These are phyloP conservation scores for Tauraco erythrolophus DNA, from an alignment of 2,113 vertebrate genomes.

Conservation along the genomic window DNA sequence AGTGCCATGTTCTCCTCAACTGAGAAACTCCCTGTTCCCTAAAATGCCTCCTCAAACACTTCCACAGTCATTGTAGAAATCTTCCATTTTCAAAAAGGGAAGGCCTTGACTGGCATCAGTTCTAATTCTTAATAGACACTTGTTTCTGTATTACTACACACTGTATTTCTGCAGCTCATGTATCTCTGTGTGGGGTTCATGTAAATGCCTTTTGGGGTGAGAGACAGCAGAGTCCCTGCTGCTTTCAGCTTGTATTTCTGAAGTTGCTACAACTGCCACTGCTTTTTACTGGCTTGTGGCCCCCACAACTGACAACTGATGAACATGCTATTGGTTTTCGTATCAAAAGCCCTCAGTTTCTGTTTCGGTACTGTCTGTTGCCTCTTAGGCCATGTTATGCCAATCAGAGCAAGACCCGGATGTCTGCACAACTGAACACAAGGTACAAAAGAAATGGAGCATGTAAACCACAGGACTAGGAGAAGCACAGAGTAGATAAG, in stretches of 20 bases:
- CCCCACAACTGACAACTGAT: background rate
- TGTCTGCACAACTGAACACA: background rate
- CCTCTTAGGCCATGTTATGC: background rate
- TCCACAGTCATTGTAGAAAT: background rate
- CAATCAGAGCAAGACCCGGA: background rate
- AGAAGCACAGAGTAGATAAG: background rate
- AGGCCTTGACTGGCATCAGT: background rate
- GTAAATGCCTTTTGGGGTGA: background rate
- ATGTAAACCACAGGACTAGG: fast-evolving
- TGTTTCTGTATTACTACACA: background rate
- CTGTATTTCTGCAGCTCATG: background rate
- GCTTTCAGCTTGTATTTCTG: background rate
- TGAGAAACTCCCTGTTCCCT: background rate
- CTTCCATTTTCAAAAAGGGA: background rate
- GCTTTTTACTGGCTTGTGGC: background rate
- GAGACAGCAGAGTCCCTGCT: fast-evolving
- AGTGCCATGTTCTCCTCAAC: background rate
- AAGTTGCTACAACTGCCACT: background rate
- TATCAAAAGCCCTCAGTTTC: background rate
- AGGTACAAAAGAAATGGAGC: background rate
- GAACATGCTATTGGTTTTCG: background rate
- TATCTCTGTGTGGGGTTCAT: too few species aligned
- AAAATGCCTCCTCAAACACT: background rate
- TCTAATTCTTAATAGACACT: background rate
- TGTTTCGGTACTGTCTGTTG: background rate